Evolutionary conservation across 2,113 vertebrate species (phyloP), one percentile per base, ranked within the genome.

Genomic region (Lagopus leucura): DNA sequence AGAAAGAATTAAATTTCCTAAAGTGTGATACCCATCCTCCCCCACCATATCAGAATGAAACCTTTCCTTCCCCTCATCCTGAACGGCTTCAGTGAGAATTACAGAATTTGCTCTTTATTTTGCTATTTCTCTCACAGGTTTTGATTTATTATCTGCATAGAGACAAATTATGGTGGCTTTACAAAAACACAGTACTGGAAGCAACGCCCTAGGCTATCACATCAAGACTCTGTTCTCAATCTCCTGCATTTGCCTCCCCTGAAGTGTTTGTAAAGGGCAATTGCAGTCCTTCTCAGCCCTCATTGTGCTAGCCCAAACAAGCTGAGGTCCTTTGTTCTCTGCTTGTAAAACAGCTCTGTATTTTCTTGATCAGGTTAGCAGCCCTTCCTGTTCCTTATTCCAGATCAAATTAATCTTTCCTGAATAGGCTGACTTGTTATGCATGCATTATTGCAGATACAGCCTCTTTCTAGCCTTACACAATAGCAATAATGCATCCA

Each of bases 131-230:
- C 82, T 69, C 52, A 7, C 52, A 11, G 43, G 64, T 83, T 48
- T 75, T 91, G 69, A 92, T 89, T 91, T 88, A 82, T 77, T 77
- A 52, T 47, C 43, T 55, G 65, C 43, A 27, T 7, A 24, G 73
- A 81, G 48, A 94, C 65, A 77, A 95, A 83, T 74, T 66, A 54
- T 0, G 0, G 57, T 38, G 81, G 22, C 36, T 75, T 90, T 79
- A 54, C 73, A 89, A 55, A 63, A 93, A 76, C 61, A 73, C n/a
- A 63, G 55, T 43, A 69, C 18, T n/a, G 58, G 77, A 92, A 90
- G 77, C 79, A 75, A 64, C 63, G 69, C 48, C 54, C 66, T 89
- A 50, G 74, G 84, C 30, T 90, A 70, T 76, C 27, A 34, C 47
- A 78, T 36, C 64, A 88, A 66, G 74, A 40, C 52, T 30, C 28